Percentiles rank a stretch among this genome's conserved stretches.
Conservation (phyloP, 2,113 vertebrate genomes). For the Marmota flaviventris region DNA sequence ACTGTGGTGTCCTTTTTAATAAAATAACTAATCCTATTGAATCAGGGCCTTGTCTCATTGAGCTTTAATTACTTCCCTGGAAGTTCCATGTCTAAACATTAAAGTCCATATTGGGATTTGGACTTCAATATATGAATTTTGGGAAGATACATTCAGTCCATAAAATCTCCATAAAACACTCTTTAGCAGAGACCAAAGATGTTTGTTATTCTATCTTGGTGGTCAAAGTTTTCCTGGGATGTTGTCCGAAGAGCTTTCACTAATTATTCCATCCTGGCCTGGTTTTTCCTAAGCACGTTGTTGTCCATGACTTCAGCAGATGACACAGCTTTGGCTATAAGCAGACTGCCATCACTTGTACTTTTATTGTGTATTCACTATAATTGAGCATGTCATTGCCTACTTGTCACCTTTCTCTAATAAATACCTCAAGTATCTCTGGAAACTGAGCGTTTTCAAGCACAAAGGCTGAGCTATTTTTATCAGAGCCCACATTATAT, state of each 20-base stretch:
- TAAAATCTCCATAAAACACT: neutral
- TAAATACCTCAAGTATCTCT: neutral
- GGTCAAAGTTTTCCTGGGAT: neutral
- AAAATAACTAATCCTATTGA: neutral
- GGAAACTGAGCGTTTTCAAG: neutral
- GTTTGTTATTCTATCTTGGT: neutral
- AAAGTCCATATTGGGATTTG: neutral
- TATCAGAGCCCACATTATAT: neutral
- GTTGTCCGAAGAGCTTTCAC: neutral
- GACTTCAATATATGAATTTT: neutral
- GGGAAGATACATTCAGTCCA: neutral
- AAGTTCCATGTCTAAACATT: neutral
- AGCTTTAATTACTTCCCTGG: neutral
- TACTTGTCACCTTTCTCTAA: neutral
- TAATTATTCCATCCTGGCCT: neutral
- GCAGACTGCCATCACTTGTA: neutral
- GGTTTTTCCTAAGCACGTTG: neutral
- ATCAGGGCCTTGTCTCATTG: neutral
- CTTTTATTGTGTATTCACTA: neutral
- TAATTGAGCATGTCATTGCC: neutral
- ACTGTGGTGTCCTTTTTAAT: neutral
- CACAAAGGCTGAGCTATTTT: constrained; percentile 28
- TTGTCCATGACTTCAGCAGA: neutral
- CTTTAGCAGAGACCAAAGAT: neutral
- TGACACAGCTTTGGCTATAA: neutral